phyloP scores from a whole-genome alignment of 2,113 vertebrate genomes.

The Panurus biarmicus region DNA sequence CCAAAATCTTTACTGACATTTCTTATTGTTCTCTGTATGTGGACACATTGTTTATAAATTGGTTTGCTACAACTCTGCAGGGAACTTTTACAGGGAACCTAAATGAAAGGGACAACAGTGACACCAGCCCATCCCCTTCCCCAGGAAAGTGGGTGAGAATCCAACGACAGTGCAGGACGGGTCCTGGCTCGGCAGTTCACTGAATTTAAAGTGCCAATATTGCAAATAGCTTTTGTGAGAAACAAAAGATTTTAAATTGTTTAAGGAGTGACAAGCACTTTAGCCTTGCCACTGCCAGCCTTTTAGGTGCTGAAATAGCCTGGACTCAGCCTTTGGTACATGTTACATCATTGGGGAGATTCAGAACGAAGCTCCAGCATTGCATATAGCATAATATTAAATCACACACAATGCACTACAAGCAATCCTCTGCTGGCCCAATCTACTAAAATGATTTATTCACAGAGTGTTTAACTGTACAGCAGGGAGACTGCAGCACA shows the following conservation, averaged over 20 bases:
- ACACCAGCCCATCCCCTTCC: background rate
- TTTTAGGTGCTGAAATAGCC: background rate
- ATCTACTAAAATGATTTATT: constrained; percentile 58
- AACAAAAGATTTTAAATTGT: background rate
- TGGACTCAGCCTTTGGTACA: background rate
- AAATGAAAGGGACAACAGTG: background rate
- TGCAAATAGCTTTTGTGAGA: background rate
- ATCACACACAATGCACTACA: constrained; percentile 27
- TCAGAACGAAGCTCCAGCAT: constrained; percentile 28
- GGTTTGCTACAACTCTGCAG: background rate
- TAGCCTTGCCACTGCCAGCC: background rate
- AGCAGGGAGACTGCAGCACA: constrained; percentile 18
- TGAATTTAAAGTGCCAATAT: background rate
- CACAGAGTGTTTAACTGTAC: constrained; percentile 39
- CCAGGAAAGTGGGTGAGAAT: background rate
- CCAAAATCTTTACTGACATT: background rate
- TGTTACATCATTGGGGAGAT: background rate
- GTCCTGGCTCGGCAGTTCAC: background rate
- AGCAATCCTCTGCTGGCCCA: constrained; percentile 45
- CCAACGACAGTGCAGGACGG: background rate
- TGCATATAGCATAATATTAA: constrained; percentile 17
- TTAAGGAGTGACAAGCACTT: background rate
- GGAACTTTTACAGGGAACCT: background rate
- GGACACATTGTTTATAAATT: background rate
- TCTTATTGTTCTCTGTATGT: background rate